Conservation (phyloP, 1,140 invertebrate species). For the Capitella teleta region DNA sequence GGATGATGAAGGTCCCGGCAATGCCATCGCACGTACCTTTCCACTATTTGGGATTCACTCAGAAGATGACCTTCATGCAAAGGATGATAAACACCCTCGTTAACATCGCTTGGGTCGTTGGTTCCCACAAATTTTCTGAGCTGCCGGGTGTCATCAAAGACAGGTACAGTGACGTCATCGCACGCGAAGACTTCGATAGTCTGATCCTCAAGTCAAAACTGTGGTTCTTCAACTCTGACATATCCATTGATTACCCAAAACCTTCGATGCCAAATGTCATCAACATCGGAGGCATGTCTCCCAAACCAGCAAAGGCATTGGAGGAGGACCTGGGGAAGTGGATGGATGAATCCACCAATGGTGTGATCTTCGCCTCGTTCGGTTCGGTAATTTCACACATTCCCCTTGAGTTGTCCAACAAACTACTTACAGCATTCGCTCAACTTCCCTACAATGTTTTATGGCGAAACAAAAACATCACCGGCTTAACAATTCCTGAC, state of each 20-base stretch:
- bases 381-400: conserved; percentile 5
- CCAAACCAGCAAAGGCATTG: neutral
- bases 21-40: neutral
- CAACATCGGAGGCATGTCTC: conserved; percentile 1
- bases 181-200: neutral
- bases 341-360: neutral
- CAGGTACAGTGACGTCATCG: neutral
- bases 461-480: conserved; percentile 45
- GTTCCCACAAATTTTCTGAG: neutral
- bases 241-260: neutral
- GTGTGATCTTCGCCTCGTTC: conserved; percentile 7
- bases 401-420: conserved; percentile 13
- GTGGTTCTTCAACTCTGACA: neutral
- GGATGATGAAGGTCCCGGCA: neutral
- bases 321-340: conserved; percentile 1
- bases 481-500: conserved; percentile 34
- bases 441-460: conserved; percentile 44
- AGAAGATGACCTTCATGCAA: neutral
- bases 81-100: conserved; percentile 1
- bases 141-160: neutral
- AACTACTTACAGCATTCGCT: conserved; percentile 40
- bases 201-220: neutral
- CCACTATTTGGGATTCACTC: neutral
- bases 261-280: neutral
- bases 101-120: neutral